phyloP scores from a whole-genome alignment of 2,888 invertebrate genomes.

The Exephanes ischioxanthus region DNA sequence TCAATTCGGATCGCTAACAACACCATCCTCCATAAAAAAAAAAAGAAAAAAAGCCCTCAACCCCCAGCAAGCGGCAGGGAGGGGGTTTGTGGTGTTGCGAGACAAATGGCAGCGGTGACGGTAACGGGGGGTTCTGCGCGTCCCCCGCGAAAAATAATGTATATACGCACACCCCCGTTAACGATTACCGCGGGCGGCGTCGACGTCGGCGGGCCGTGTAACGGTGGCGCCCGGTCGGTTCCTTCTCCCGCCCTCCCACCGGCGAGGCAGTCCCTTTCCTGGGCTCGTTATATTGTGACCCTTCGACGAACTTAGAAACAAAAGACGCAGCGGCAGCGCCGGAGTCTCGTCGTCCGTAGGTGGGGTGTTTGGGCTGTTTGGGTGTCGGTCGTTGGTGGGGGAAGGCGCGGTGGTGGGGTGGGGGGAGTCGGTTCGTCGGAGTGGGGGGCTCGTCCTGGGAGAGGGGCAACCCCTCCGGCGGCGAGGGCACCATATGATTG shows the following conservation, averaged over 20 bases:
- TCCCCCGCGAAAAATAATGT: constrained; percentile 75
- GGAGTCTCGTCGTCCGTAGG: constrained; percentile 25
- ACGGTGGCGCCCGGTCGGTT: constrained; percentile 14
- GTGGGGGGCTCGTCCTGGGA: no score
- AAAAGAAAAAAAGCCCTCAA: no score
- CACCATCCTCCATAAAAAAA: no score
- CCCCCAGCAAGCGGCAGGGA: background rate
- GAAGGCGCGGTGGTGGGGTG: background rate
- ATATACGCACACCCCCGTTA: constrained; percentile 78
- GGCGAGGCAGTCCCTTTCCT: no score
- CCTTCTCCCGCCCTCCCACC: background rate
- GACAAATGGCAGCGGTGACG: constrained; percentile 3
- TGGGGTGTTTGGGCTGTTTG: background rate
- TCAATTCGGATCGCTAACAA: no score
- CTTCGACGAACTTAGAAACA: constrained; percentile 77
- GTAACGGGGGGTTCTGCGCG: constrained; percentile 57
- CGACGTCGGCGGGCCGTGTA: no score
- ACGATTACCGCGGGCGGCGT: constrained; percentile 78
- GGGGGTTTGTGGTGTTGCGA: background rate
- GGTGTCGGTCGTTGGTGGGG: no score
- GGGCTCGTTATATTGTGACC: constrained; percentile 83
- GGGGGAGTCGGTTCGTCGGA: no score
- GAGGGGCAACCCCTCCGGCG: constrained; percentile 69
- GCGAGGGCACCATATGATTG: constrained; percentile 80
- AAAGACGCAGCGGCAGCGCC: constrained; percentile 57